Percentiles rank a stretch among this genome's conserved stretches.
phyloP scores from a whole-genome alignment of 2,888 invertebrate genomes.

The Metopia argyrocephala region DNA sequence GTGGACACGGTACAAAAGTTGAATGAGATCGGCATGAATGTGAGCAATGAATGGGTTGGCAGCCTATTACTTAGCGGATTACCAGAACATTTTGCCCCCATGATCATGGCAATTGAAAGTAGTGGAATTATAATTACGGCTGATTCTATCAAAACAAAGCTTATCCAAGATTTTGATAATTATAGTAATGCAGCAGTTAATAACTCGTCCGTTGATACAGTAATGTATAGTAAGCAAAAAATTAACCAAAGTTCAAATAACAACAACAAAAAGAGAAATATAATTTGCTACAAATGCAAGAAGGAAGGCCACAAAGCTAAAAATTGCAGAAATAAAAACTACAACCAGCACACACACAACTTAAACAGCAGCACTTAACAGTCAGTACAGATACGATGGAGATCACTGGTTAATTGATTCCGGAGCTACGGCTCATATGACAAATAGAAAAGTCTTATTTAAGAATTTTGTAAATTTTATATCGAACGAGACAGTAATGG shows the following conservation, averaged over 20 bases:
- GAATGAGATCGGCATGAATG: constrained; percentile 40
- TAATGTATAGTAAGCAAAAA: background rate
- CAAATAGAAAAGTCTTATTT: constrained; percentile 6
- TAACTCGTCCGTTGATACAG: background rate
- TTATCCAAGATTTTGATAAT: constrained; percentile 30
- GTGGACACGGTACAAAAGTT: constrained; percentile 50
- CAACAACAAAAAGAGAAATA: background rate
- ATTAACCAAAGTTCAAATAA: background rate
- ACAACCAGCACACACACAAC: background rate
- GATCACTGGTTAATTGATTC: constrained; percentile 29
- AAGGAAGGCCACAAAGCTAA: constrained; percentile 42
- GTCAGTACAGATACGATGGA: background rate
- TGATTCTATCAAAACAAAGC: constrained; percentile 39
- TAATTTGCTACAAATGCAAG: constrained; percentile 24
- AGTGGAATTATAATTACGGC: constrained; percentile 26
- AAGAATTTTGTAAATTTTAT: constrained; percentile 10
- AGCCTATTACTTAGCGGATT: constrained; percentile 34
- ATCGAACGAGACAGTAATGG: constrained; percentile 14
- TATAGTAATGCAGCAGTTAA: background rate
- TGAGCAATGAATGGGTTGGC: constrained; percentile 47
- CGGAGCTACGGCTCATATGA: constrained; percentile 23
- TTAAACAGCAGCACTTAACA: constrained; percentile 18
- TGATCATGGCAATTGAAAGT: constrained; percentile 49
- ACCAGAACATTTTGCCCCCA: constrained; percentile 49
- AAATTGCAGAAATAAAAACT: constrained; percentile 2